phyloP scores from a whole-genome alignment of 2,797 vertebrate genomes.

The Centroberyx gerrardi region DNA sequence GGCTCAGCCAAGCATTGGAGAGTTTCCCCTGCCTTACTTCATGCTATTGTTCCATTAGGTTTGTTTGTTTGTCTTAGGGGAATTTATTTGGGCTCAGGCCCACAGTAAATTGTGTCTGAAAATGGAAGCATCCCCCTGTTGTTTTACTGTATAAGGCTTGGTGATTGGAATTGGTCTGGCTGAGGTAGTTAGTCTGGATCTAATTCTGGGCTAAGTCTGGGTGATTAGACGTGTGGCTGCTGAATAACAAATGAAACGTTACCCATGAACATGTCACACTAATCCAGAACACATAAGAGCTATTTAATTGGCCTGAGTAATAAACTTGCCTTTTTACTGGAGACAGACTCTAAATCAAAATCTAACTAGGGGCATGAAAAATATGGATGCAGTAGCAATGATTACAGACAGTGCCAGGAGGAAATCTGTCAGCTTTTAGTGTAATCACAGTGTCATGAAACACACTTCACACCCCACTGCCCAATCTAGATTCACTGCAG shows the following conservation, averaged over 20 bases:
- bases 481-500: neutral
- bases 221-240: slow-evolving; percentile 68
- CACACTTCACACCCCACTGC: neutral
- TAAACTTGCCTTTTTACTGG: slow-evolving; percentile 70
- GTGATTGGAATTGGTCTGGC: slow-evolving; percentile 63
- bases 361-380: neutral
- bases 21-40: slow-evolving; percentile 47
- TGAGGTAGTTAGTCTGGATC: slow-evolving; percentile 71
- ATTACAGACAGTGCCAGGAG: slow-evolving; percentile 22
- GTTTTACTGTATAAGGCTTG: slow-evolving; percentile 66
- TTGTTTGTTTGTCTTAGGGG: slow-evolving; percentile 76
- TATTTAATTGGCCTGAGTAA: slow-evolving; percentile 60
- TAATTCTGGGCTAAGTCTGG: slow-evolving; percentile 69
- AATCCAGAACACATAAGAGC: slow-evolving; percentile 63
- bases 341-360: slow-evolving; percentile 55
- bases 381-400: slow-evolving; percentile 16
- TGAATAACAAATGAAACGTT: slow-evolving; percentile 71
- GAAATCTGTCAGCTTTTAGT: slow-evolving; percentile 35
- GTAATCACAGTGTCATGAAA: slow-evolving; percentile 28
- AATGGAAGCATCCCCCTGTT: slow-evolving; percentile 60
- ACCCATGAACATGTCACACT: slow-evolving; percentile 62
- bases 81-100: slow-evolving; percentile 58
- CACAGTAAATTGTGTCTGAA: slow-evolving; percentile 57
- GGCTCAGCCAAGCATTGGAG: slow-evolving; percentile 48
- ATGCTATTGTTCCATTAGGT: slow-evolving; percentile 70